phyloP scores from a whole-genome alignment of 2,888 invertebrate genomes.

The Ferrisia virgata region DNA sequence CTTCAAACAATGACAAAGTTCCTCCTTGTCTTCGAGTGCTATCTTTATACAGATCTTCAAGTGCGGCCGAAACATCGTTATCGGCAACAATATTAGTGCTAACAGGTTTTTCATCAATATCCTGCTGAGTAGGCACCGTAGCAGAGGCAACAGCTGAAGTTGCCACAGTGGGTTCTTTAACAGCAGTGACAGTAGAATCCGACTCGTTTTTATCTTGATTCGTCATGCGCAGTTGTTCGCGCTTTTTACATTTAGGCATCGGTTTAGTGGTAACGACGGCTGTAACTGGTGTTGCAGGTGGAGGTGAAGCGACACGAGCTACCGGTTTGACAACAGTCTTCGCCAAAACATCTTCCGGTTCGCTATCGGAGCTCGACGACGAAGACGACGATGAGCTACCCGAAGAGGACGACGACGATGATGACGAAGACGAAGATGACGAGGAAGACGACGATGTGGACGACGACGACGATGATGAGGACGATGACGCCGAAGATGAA shows the following conservation, averaged over 20 bases:
- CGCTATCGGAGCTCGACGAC: conserved; percentile 60
- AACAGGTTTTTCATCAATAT: neutral
- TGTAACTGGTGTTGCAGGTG: neutral
- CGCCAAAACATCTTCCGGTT: conserved; percentile 54
- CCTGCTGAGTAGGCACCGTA: neutral
- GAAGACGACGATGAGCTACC: conserved; percentile 57
- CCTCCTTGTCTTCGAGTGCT: neutral
- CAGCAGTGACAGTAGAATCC: neutral
- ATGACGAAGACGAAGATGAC: conserved; percentile 57
- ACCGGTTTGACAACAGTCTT: conserved; percentile 48
- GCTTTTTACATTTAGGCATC: conserved; percentile 2
- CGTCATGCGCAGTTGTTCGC: neutral
- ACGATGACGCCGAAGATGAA: conserved; percentile 46
- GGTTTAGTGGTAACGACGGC: neutral
- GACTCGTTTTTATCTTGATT: neutral
- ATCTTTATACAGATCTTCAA: neutral
- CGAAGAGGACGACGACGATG: conserved; percentile 58
- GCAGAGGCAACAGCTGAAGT: neutral
- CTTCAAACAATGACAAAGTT: neutral
- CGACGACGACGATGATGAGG: conserved; percentile 49
- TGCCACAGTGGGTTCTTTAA: neutral
- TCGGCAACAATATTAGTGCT: neutral
- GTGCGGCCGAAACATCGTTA: neutral
- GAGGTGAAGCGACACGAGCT: neutral
- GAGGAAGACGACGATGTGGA: conserved; percentile 56